A percentile compares a stretch with the other conserved stretches of the same genome.
Evolutionary conservation across 1,140 invertebrate species (phyloP).

Genomic region (Rhynchophorus ferrugineus): DNA sequence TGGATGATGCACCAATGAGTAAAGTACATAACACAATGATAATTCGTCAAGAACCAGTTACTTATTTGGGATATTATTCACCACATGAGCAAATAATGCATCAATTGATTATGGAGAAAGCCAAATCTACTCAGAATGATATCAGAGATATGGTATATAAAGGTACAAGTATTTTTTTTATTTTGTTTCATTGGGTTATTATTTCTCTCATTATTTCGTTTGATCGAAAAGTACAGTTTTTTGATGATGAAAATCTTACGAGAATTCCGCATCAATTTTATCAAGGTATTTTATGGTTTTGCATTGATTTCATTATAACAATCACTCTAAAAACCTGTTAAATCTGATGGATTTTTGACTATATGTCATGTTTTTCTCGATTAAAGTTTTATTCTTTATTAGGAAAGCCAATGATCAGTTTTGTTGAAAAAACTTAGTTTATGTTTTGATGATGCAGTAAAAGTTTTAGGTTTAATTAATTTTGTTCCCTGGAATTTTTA

Average conservation of each 20-base stretch:
- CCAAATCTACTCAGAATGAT: conserved; percentile 49
- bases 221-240: not conserved
- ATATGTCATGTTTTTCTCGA: too few relatives aligned
- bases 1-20: conserved; percentile 11
- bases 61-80: conserved; percentile 70
- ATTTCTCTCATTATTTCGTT: not conserved
- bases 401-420: too few relatives aligned
- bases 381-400: too few relatives aligned
- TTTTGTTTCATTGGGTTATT: not conserved
- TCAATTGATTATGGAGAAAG: conserved; percentile 56
- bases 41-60: conserved; percentile 57
- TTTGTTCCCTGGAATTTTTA: too few relatives aligned
- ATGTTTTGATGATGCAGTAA: too few relatives aligned
- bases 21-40: conserved; percentile 25
- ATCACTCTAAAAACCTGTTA: too few relatives aligned
- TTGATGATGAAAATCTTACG: not conserved
- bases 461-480: too few relatives aligned
- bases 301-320: too few relatives aligned
- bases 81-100: conserved; percentile 68
- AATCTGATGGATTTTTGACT: too few relatives aligned
- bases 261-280: too few relatives aligned
- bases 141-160: conserved; percentile 58
- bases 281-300: too few relatives aligned
- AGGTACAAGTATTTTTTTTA: conserved; percentile 41
- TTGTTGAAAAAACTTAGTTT: too few relatives aligned